Base-by-base conservation (phyloP, 2,113 vertebrate species). In the Oreotrochilus melanogaster region DNA sequence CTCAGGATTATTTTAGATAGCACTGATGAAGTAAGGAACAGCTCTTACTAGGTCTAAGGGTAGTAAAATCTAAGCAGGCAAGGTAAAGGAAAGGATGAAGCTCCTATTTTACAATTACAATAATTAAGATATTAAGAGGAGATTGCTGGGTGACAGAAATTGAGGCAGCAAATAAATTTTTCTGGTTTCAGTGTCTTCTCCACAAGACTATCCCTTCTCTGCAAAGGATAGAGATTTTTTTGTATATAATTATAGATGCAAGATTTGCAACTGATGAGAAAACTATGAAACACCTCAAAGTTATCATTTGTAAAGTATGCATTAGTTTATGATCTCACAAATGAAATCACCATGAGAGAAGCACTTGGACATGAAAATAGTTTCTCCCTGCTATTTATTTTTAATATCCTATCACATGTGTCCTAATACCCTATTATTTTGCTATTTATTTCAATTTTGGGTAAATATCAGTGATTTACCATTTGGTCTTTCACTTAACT, bases 361-460 rank as follows among this genome's bases (percentile, higher is more conserved):
- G 24, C 76, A 66, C 33, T 39, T 58, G 7, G 6, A 67, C 25
- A 37, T 8, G 13, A 57, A 88, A 80, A 37, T 1, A 58, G 5
- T 33, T 31, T 11, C 18, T 66, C 6, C 1, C 14, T 39, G 56
- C 42, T 16, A 31, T 60, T 65, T 67, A 25, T 43, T 72, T 64
- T 14, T 13, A 66, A 30, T 57, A 17, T 8, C 2, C 1, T 74
- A 27, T n/a, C 62, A 9, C 8, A 66, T 0, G 0, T 6, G 50
- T 33, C 6, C 1, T 8, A 50, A 33, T 45, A n/a, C 11, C 15
- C 27, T 70, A 14, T 17, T 78, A 23, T 54, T 62, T 66, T 31
- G 3, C 18, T 78, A 15, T 35, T 62, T 71, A 18, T 69, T 93
- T 86, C 60, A 6, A 21, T 61, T 76, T 58, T 66, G 7, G 54